Evolutionary conservation across 2,797 vertebrate species (phyloP).

Genomic region (Phoebastria nigripes): DNA sequence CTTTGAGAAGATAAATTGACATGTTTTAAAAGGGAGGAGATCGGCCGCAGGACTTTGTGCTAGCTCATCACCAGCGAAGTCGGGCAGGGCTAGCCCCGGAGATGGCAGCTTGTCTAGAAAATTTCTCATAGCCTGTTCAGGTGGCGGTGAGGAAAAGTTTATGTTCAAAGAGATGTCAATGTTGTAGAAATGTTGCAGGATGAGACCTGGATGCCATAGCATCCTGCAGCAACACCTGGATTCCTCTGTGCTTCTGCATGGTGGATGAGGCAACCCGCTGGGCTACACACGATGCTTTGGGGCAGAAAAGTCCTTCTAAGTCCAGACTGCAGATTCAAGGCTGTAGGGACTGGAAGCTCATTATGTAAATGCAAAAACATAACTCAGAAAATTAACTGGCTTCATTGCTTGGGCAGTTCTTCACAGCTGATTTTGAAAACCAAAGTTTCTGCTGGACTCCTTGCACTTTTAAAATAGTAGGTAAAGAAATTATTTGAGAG

Average conservation of each 20-base stretch:
- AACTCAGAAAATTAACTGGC: background rate
- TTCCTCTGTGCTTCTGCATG: background rate
- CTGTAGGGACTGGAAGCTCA: background rate
- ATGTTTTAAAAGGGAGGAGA: background rate
- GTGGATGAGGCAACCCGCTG: rapidly evolving
- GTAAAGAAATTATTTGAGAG: background rate
- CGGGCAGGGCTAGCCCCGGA: background rate
- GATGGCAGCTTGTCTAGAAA: background rate
- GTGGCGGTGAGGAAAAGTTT: background rate
- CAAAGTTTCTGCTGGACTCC: background rate
- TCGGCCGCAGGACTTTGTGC: background rate
- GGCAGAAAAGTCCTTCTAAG: background rate
- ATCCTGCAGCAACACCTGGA: background rate
- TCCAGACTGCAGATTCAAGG: no score
- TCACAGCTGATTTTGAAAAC: background rate
- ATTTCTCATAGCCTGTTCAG: background rate
- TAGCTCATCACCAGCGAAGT: background rate
- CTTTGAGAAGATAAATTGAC: background rate
- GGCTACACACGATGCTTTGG: rapidly evolving
- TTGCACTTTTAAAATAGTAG: background rate
- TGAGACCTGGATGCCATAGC: background rate
- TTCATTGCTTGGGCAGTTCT: background rate
- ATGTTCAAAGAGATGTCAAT: background rate
- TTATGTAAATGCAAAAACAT: background rate
- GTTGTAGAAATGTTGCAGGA: background rate